phyloP scores from a whole-genome alignment of 1,140 invertebrate genomes.

The Agrilus planipennis region DNA sequence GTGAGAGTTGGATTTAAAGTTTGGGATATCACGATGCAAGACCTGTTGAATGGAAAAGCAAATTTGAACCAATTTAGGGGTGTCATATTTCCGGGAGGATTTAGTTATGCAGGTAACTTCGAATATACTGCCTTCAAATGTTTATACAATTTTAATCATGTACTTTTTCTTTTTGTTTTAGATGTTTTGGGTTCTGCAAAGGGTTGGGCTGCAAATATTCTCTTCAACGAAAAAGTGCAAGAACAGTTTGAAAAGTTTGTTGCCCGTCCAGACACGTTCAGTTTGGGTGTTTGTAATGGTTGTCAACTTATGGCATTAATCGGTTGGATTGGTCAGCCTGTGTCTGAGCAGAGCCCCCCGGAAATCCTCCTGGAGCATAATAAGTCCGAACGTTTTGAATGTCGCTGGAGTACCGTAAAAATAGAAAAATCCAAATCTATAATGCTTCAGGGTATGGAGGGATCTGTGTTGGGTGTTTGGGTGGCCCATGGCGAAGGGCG shows the following conservation, averaged over 20 bases:
- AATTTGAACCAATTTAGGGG: slow-evolving; percentile 74
- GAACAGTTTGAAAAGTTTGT: slow-evolving; percentile 64
- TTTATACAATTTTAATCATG: not conserved
- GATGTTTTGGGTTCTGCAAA: slow-evolving; percentile 95
- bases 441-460: slow-evolving; percentile 81
- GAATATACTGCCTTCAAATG: not conserved
- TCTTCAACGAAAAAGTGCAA: slow-evolving; percentile 54
- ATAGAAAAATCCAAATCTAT: slow-evolving; percentile 64
- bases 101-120: slow-evolving; percentile 80
- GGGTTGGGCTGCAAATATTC: slow-evolving; percentile 89
- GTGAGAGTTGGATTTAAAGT: slow-evolving; percentile 84
- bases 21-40: slow-evolving; percentile 86
- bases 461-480: slow-evolving; percentile 82
- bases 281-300: slow-evolving; percentile 94
- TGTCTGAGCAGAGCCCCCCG: slow-evolving; percentile 31
- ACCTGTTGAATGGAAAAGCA: slow-evolving; percentile 58
- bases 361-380: slow-evolving; percentile 77
- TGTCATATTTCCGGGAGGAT: slow-evolving; percentile 91
- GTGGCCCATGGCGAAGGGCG: slow-evolving; percentile 93
- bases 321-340: slow-evolving; percentile 54
- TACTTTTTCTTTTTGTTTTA: slow-evolving; percentile 21
- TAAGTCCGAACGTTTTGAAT: slow-evolving; percentile 79
- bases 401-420: slow-evolving; percentile 75
- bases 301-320: slow-evolving; percentile 89
- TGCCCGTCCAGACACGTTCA: slow-evolving; percentile 72